These are phyloP conservation scores for Labeo catla DNA, from an alignment of 2,113 vertebrate genomes.

Conservation along the genomic window DNA sequence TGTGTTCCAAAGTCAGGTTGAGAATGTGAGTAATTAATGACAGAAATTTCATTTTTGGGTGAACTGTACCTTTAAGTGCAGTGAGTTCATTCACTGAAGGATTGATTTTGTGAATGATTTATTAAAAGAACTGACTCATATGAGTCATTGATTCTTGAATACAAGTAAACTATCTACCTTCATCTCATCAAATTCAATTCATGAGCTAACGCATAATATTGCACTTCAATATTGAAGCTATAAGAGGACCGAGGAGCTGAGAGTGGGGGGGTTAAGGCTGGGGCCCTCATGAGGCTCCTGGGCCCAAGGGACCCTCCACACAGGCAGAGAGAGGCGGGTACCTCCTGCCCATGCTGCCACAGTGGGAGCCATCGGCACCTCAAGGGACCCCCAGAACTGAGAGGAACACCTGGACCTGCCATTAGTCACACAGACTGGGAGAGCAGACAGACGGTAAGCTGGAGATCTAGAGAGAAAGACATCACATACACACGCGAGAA, in stretches of 20 bases:
- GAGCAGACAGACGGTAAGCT: slow-evolving; percentile 75
- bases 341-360: slow-evolving; percentile 70
- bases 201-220: background rate
- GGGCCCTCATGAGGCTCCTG: slow-evolving; percentile 61
- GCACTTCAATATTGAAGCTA: background rate
- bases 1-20: too few relatives aligned
- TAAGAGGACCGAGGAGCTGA: background rate
- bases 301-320: slow-evolving; percentile 41
- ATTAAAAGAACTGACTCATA: background rate
- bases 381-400: slow-evolving; percentile 70
- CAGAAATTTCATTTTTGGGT: too few relatives aligned
- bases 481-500: slow-evolving; percentile 38
- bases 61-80: background rate
- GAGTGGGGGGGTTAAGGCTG: slow-evolving; percentile 63
- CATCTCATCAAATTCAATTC: background rate
- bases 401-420: slow-evolving; percentile 83
- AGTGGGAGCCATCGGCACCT: slow-evolving; percentile 67
- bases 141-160: background rate
- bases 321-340: slow-evolving; percentile 77
- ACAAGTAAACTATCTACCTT: background rate
- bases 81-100: background rate
- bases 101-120: background rate
- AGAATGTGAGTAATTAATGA: too few relatives aligned
- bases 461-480: slow-evolving; percentile 63
- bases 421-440: slow-evolving; percentile 79